Conservation (phyloP, 1,140 invertebrate species). For the Drosophila parvula region DNA sequence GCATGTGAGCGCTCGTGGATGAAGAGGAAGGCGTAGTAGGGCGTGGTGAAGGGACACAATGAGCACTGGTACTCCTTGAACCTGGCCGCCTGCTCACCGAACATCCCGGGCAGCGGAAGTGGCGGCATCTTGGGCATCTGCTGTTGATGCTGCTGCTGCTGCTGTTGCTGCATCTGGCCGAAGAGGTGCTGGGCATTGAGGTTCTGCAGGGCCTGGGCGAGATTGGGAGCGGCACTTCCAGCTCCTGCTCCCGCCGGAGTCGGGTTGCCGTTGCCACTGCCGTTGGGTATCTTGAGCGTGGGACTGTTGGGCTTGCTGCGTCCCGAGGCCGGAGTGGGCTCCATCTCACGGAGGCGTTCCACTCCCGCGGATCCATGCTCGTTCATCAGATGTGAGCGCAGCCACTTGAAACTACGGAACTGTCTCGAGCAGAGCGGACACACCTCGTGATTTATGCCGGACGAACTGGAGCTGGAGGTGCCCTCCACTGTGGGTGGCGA, state of each 20-base stretch:
- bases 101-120: slow-evolving; percentile 85
- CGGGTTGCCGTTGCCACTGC: slow-evolving; percentile 49
- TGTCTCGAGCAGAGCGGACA: slow-evolving; percentile 94
- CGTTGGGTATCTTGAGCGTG: slow-evolving; percentile 87
- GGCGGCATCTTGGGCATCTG: slow-evolving; percentile 59
- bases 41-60: slow-evolving; percentile 94
- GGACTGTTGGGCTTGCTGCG: slow-evolving; percentile 84
- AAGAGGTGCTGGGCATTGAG: slow-evolving; percentile 80
- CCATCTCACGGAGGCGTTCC: slow-evolving; percentile 89
- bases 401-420: slow-evolving; percentile 95
- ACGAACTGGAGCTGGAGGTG: slow-evolving; percentile 12
- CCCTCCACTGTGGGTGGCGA: slow-evolving; percentile 45
- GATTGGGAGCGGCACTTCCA: slow-evolving; percentile 54
- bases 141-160: slow-evolving; percentile 34
- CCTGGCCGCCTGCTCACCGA: slow-evolving; percentile 84
- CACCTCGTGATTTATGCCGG: slow-evolving; percentile 90
- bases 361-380: slow-evolving; percentile 92
- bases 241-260: slow-evolving; percentile 12
- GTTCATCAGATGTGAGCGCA: slow-evolving; percentile 93
- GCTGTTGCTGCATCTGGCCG: slow-evolving; percentile 67
- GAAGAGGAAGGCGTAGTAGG: slow-evolving; percentile 94
- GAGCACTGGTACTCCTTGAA: slow-evolving; percentile 93
- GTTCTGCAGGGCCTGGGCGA: slow-evolving; percentile 80
- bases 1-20: slow-evolving; percentile 94
- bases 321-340: slow-evolving; percentile 72